Evolutionary conservation across 2,113 vertebrate species (phyloP).

Genomic region (Cryptoleucopteryx plumbea): DNA sequence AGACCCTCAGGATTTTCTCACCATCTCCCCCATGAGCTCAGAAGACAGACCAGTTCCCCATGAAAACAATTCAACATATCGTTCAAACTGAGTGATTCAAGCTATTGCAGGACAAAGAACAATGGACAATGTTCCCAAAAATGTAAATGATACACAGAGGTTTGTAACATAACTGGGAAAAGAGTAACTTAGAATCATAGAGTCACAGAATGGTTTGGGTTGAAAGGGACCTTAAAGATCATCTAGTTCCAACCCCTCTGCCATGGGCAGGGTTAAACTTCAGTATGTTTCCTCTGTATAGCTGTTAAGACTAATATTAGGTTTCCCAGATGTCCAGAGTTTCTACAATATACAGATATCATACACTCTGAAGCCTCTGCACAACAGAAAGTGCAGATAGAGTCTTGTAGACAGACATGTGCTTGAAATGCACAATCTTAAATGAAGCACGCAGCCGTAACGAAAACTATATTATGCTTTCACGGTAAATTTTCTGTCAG

Average conservation of each 20-base stretch:
- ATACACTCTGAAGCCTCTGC: neutral
- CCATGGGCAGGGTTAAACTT: neutral
- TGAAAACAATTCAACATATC: neutral
- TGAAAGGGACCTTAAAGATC: neutral
- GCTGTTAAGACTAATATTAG: neutral
- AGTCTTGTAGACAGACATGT: neutral
- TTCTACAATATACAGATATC: fast-evolving
- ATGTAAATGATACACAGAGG: fast-evolving
- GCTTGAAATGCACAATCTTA: neutral
- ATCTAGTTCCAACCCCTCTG: neutral
- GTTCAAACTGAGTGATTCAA: neutral
- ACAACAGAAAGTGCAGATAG: neutral
- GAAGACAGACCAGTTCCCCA: neutral
- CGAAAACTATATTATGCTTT: neutral
- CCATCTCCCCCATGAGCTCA: neutral
- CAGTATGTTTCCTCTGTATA: neutral
- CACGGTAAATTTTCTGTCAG: constrained; percentile 2
- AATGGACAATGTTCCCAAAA: neutral
- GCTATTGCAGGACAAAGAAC: neutral
- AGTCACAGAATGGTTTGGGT: neutral
- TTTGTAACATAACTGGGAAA: neutral
- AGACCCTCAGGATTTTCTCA: neutral
- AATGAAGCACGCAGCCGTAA: neutral
- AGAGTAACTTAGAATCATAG: neutral
- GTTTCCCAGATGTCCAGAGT: neutral